phyloP scores from a whole-genome alignment of 1,140 invertebrate genomes.

The Caenorhabditis briggsae region DNA sequence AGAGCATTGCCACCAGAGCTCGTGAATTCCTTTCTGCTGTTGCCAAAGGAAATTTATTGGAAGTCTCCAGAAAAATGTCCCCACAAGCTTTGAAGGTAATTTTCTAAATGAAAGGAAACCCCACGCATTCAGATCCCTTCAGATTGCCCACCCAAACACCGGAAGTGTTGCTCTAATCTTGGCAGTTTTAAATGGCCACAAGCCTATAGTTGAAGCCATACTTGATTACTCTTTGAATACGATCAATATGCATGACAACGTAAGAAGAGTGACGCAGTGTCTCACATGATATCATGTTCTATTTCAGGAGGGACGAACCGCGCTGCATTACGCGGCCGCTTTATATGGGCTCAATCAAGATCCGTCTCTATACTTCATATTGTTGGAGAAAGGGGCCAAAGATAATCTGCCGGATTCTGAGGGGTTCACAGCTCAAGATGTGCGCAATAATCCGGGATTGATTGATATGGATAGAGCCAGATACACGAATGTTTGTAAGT shows the following conservation, averaged over 20 bases:
- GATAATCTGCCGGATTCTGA: conserved; percentile 66
- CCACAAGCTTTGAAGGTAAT: conserved; percentile 56
- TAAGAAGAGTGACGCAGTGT: not conserved
- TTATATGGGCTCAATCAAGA: conserved; percentile 57
- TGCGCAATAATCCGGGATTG: conserved; percentile 48
- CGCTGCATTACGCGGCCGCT: conserved; percentile 90
- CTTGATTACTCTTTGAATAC: conserved; percentile 17
- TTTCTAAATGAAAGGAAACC: not conserved
- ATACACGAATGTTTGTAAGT: conserved; percentile 57
- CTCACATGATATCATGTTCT: not conserved
- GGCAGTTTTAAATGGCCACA: conserved; percentile 32
- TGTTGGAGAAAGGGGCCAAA: conserved; percentile 71
- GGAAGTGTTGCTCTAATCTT: conserved; percentile 45
- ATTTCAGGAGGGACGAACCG: conserved; percentile 85
- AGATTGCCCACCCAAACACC: conserved; percentile 51
- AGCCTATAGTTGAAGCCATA: conserved; percentile 35
- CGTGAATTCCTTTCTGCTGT: conserved; percentile 57
- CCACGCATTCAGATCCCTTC: not conserved
- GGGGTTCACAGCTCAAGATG: conserved; percentile 57
- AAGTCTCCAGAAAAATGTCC: conserved; percentile 52
- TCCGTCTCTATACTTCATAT: conserved; percentile 69
- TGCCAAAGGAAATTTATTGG: conserved; percentile 39
- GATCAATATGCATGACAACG: conserved; percentile 48
- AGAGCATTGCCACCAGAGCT: conserved; percentile 48
- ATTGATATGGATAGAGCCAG: conserved; percentile 54